phyloP scores from a whole-genome alignment of 1,140 invertebrate genomes.

The Sarcophaga bullata region DNA sequence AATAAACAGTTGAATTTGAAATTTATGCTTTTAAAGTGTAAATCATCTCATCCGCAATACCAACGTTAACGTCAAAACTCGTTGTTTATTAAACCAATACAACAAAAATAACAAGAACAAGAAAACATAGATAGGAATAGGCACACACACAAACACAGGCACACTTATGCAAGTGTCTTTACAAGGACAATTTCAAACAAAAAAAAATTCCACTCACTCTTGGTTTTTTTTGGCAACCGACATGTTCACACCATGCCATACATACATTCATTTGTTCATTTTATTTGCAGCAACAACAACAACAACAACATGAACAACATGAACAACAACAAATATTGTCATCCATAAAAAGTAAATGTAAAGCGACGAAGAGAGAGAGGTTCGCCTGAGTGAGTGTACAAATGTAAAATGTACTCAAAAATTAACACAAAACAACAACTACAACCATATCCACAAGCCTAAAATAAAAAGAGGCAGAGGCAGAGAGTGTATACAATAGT shows the following conservation, averaged over 20 bases:
- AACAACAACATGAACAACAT: too few relatives aligned
- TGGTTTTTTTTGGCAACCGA: neutral
- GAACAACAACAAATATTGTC: too few relatives aligned
- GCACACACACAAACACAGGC: too few relatives aligned
- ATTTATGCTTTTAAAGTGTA: neutral
- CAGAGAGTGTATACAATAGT: neutral
- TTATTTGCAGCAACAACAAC: neutral
- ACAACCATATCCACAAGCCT: neutral
- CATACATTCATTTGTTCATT: neutral
- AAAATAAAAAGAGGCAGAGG: too few relatives aligned
- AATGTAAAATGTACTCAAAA: slow-evolving; percentile 2
- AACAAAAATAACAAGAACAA: neutral
- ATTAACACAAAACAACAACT: neutral
- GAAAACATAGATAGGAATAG: too few relatives aligned
- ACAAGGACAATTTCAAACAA: too few relatives aligned
- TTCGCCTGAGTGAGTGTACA: neutral
- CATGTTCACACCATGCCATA: neutral
- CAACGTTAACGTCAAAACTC: neutral
- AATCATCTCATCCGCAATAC: too few relatives aligned
- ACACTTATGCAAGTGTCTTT: too few relatives aligned
- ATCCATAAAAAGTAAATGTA: too few relatives aligned
- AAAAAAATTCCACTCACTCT: too few relatives aligned
- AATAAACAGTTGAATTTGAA: neutral
- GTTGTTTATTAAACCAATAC: neutral
- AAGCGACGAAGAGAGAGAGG: too few relatives aligned